phyloP scores from a whole-genome alignment of 2,797 vertebrate genomes.

The Sebastes aleutianus region DNA sequence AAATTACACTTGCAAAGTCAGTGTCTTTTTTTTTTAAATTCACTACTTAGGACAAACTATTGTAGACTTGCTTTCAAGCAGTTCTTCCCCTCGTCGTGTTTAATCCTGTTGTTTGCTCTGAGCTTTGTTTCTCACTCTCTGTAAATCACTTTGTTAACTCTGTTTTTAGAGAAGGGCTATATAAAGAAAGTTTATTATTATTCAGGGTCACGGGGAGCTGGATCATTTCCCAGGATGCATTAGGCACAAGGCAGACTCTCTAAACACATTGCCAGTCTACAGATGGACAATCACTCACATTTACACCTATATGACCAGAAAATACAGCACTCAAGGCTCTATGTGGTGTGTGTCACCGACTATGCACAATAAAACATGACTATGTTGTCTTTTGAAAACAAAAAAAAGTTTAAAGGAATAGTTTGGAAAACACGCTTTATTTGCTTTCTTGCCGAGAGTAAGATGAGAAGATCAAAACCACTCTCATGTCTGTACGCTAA shows the following conservation, averaged over 20 bases:
- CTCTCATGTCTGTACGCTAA: too few relatives aligned
- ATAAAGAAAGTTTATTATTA: slow-evolving; percentile 76
- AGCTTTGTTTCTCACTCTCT: slow-evolving; percentile 51
- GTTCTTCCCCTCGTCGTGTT: slow-evolving; percentile 2
- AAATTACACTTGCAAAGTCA: neutral
- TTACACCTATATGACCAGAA: slow-evolving; percentile 21
- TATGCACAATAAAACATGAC: neutral
- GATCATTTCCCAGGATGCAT: slow-evolving; percentile 67
- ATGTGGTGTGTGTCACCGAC: neutral
- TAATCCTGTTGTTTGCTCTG: slow-evolving; percentile 38
- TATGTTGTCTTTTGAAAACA: neutral
- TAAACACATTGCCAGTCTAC: slow-evolving; percentile 30
- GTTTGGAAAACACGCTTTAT: neutral
- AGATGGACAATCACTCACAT: slow-evolving; percentile 17
- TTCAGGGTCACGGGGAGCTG: slow-evolving; percentile 56
- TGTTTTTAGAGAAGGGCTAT: slow-evolving; percentile 63
- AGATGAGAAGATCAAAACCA: neutral
- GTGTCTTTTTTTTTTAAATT: slow-evolving; percentile 24
- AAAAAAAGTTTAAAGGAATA: neutral
- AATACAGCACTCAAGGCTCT: neutral
- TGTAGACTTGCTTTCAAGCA: slow-evolving; percentile 20
- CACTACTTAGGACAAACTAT: slow-evolving; percentile 4
- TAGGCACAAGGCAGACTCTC: slow-evolving; percentile 38
- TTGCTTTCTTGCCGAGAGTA: neutral
- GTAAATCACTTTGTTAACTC: slow-evolving; percentile 58